Evolutionary conservation across 2,888 invertebrate species (phyloP).

Genomic region (Psylliodes chrysocephalus): DNA sequence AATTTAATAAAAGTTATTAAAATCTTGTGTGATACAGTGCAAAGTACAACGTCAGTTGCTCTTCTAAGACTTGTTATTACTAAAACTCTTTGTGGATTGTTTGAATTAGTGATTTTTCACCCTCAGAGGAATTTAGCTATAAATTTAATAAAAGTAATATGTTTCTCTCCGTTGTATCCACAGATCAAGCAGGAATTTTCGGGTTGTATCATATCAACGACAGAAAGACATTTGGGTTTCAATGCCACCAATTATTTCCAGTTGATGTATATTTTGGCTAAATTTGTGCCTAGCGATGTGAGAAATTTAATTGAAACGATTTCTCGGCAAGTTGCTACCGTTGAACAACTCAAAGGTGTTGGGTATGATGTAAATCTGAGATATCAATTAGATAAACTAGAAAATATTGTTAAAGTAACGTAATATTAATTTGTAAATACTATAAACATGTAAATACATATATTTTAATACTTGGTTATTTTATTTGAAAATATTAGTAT

Average conservation of each 20-base stretch:
- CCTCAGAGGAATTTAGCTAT: constrained; percentile 54
- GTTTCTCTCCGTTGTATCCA: constrained; percentile 48
- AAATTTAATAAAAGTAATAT: constrained; percentile 53
- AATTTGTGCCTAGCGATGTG: constrained; percentile 58
- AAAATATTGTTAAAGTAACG: constrained; percentile 39
- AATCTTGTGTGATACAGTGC: constrained; percentile 53
- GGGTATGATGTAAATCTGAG: constrained; percentile 64
- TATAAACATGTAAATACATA: background rate
- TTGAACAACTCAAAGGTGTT: constrained; percentile 64
- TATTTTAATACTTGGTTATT: background rate
- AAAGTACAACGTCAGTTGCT: constrained; percentile 47
- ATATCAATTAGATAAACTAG: constrained; percentile 56
- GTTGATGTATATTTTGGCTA: constrained; percentile 57
- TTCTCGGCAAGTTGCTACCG: constrained; percentile 59
- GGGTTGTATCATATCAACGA: constrained; percentile 54
- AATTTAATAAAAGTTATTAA: constrained; percentile 56
- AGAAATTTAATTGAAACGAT: constrained; percentile 57
- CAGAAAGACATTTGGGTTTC: constrained; percentile 64
- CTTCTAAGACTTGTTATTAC: constrained; percentile 49
- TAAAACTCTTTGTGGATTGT: constrained; percentile 53
- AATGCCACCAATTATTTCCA: constrained; percentile 62
- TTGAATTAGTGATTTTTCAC: constrained; percentile 59
- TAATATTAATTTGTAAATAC: constrained; percentile 8
- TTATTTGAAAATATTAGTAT: too few relatives aligned
- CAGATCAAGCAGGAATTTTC: constrained; percentile 53